A percentile compares a stretch with the other conserved stretches of the same genome.
Evolutionary conservation across 1,140 invertebrate species (phyloP).

Genomic region (Zaprionus tsacasi): DNA sequence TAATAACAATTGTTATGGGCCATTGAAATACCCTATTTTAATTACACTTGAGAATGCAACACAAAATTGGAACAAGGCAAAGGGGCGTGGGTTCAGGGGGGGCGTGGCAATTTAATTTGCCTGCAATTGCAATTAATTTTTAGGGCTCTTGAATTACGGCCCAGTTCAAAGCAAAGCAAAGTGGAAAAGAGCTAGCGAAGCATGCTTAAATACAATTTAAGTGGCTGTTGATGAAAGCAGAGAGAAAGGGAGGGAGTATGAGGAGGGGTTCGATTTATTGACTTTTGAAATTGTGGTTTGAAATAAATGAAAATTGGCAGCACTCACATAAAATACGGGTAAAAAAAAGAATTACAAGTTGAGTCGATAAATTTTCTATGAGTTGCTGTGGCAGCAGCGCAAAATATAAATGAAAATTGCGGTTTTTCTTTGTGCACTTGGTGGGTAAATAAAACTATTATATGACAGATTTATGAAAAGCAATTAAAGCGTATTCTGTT

Average conservation of each 20-base stretch:
- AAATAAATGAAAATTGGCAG: neutral
- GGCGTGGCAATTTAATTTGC: neutral
- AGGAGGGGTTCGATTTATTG: neutral
- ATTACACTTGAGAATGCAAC: neutral
- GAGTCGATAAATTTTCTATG: neutral
- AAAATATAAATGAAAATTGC: constrained; percentile 7
- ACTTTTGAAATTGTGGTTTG: neutral
- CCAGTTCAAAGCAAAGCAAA: neutral
- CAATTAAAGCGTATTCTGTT: neutral
- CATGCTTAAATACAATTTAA: constrained; percentile 2
- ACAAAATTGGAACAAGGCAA: neutral
- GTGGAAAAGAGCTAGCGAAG: neutral
- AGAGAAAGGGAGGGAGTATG: no score
- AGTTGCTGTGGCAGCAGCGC: neutral
- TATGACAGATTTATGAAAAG: neutral
- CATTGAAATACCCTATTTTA: neutral
- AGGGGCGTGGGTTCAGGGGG: neutral
- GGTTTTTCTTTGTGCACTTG: neutral
- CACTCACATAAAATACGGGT: neutral
- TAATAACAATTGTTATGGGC: neutral
- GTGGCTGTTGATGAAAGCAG: neutral
- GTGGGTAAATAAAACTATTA: neutral
- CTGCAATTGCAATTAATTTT: neutral
- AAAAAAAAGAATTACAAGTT: neutral
- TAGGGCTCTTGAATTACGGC: neutral